These are phyloP conservation scores for Ara ararauna DNA, from an alignment of 2,797 vertebrate genomes.

Conservation along the genomic window DNA sequence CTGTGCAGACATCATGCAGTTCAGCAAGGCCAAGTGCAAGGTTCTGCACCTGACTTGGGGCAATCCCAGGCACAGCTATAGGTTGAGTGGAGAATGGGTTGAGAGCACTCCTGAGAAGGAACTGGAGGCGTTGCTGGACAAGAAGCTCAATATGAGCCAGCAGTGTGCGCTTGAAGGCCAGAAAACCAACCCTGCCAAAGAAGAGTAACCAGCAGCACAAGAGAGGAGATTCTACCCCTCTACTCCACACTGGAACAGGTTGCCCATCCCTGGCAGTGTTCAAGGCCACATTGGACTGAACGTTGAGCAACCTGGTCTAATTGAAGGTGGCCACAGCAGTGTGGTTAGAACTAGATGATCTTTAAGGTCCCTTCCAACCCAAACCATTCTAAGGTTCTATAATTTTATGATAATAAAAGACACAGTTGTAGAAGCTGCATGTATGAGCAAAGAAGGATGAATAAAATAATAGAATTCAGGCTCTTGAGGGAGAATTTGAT, in stretches of 20 bases:
- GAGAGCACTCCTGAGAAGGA: not conserved
- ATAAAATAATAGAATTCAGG: not conserved
- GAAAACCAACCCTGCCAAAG: not conserved
- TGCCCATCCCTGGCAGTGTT: not conserved
- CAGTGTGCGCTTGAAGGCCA: not conserved
- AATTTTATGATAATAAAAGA: not conserved
- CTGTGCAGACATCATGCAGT: not conserved
- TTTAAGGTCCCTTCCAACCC: not conserved
- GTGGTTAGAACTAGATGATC: not conserved
- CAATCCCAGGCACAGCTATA: not conserved
- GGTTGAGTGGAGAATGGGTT: not conserved
- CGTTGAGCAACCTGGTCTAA: not conserved
- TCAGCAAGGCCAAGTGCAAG: not conserved
- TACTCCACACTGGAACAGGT: not conserved
- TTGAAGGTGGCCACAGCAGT: not conserved
- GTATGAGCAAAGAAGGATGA: not conserved
- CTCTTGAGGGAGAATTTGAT: not conserved
- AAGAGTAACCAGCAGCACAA: not conserved
- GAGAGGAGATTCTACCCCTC: not conserved
- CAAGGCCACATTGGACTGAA: not conserved
- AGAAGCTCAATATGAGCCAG: not conserved
- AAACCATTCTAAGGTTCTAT: not conserved
- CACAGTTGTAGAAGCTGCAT: slow-evolving; percentile 2
- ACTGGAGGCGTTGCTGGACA: not conserved
- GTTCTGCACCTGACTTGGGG: not conserved